Evolutionary conservation across 1,140 invertebrate genomes (phyloP), one percentile per base, ranked within the genome.

Genomic region (Scaptomyza hsui): DNA sequence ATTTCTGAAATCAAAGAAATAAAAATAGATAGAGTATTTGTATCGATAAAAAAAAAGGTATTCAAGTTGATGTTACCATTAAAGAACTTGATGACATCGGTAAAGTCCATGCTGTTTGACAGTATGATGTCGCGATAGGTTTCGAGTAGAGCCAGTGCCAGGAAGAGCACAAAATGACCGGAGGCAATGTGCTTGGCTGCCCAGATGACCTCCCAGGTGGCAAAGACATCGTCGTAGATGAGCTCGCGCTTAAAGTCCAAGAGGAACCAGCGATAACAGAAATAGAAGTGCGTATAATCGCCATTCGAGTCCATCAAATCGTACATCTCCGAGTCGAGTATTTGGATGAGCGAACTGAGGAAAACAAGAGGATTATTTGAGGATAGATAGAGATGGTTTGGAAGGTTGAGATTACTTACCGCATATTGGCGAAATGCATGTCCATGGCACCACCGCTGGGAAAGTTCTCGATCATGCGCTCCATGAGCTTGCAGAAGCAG

Each of bases 61-160:
- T 6, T n/a, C n/a, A n/a, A n/a, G 26, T 29, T 29, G 26, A 6
- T 9, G 6, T 37, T 92, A 98, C 97, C 97, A 93, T 99, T 99
- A 89, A 98, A 99, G 92, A 99, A 99, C 91, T 98, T 98, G 85
- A 99, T 99, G 75, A 99, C 98, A 92, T 99, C 98, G 0, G 98
- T 99, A 91, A 98, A 99, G 91, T 99, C 97, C 97, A 99, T 99
- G 75, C 96, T 95, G 92, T 99, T 98, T 61, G 97, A 96, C 15
- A 99, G 92, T 39, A 99, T 98, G 64, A 99, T 97, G 89, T 98
- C 97, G 51, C 98, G 92, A 91, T 99, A 99, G 63, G 96, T 97
- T 92, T 98, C 96, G 0, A 99, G 94, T 39, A 99, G 92, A 0
- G 97, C 97, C 35, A 99, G 93, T 0, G 97, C 98, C 68, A 99